Conservation (phyloP, 2,797 vertebrate species). For the Cryptoprocta ferox region DNA sequence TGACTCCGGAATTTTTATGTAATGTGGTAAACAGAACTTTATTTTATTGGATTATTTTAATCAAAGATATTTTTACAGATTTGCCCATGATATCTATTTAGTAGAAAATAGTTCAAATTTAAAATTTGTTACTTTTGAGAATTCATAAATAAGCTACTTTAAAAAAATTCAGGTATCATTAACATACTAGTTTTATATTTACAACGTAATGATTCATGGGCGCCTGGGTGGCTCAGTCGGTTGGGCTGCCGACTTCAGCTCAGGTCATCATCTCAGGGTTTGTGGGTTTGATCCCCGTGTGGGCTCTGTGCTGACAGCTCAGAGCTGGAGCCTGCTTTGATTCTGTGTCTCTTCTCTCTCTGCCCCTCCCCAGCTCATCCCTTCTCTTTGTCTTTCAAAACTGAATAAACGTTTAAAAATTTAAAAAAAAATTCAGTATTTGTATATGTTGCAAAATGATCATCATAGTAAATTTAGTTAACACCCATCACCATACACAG, state of each 20-base stretch:
- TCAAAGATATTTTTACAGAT: constrained; percentile 29
- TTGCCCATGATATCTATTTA: neutral
- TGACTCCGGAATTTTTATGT: neutral
- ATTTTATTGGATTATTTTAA: neutral
- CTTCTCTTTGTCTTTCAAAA: too few relatives aligned
- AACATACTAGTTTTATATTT: neutral
- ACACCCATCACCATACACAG: neutral
- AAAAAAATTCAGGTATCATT: neutral
- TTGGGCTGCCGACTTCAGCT: too few relatives aligned
- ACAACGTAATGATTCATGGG: neutral
- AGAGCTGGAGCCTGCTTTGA: too few relatives aligned
- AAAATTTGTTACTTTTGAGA: constrained; percentile 34
- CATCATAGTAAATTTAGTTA: neutral
- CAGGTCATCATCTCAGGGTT: too few relatives aligned
- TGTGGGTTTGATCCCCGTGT: too few relatives aligned
- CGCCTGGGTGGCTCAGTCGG: too few relatives aligned
- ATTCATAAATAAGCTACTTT: neutral
- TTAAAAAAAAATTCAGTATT: neutral
- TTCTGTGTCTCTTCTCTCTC: too few relatives aligned
- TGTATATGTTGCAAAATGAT: neutral
- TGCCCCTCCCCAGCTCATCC: too few relatives aligned
- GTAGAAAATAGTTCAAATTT: constrained; percentile 48
- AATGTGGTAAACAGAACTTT: neutral
- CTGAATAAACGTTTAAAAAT: too few relatives aligned
- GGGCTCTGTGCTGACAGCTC: too few relatives aligned